phyloP scores from a whole-genome alignment of 2,113 vertebrate genomes.

The Brienomyrus longianalis region DNA sequence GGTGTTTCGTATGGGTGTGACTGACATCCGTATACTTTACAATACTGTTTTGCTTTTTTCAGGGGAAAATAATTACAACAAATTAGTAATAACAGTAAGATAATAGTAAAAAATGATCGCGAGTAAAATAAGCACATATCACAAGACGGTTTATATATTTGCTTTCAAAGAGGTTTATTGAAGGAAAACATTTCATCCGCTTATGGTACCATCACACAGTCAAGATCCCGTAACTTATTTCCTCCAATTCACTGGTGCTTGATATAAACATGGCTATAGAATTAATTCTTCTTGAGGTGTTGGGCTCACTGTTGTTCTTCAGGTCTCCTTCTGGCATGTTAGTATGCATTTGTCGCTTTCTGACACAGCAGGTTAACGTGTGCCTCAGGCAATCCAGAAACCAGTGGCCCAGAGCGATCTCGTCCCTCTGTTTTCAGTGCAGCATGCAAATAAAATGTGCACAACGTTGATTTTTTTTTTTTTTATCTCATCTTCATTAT shows the following conservation, averaged over 20 bases:
- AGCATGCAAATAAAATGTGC: slow-evolving; percentile 69
- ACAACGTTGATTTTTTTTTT: slow-evolving; percentile 44
- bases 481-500: slow-evolving; percentile 30
- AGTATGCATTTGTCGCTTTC: slow-evolving; percentile 37
- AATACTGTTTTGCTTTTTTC: neutral
- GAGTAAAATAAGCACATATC: neutral
- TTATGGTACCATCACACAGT: slow-evolving; percentile 59
- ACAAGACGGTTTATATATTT: neutral
- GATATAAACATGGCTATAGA: slow-evolving; percentile 41
- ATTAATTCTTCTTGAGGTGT: slow-evolving; percentile 14
- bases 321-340: slow-evolving; percentile 47
- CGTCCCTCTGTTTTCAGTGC: slow-evolving; percentile 48
- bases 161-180: slow-evolving; percentile 67
- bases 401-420: slow-evolving; percentile 40
- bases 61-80: neutral
- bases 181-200: slow-evolving; percentile 62
- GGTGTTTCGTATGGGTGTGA: neutral
- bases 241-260: slow-evolving; percentile 36
- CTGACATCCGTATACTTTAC: neutral
- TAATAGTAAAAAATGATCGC: neutral
- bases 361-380: slow-evolving; percentile 39
- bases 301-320: slow-evolving; percentile 14
- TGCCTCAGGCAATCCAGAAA: slow-evolving; percentile 47
- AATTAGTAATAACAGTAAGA: neutral
- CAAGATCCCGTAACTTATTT: slow-evolving; percentile 46